These are phyloP conservation scores for Hedya salicella DNA, from an alignment of 2,888 invertebrate genomes.

Conservation along the genomic window DNA sequence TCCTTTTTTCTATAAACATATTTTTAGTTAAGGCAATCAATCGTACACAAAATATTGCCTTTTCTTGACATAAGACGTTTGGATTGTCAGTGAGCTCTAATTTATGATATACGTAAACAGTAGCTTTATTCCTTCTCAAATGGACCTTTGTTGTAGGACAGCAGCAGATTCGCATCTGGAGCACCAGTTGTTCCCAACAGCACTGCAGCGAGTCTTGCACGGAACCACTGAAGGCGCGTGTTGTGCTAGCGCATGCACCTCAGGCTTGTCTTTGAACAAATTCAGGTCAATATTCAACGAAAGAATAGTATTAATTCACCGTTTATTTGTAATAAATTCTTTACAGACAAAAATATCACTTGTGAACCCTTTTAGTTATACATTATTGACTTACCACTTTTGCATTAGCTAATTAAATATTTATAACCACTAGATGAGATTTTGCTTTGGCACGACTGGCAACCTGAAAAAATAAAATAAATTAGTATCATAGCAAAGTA, in stretches of 20 bases:
- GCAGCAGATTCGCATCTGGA: slow-evolving; percentile 59
- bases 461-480: slow-evolving; percentile 78
- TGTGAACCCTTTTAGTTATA: slow-evolving; percentile 76
- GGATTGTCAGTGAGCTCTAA: neutral
- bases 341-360: slow-evolving; percentile 69
- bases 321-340: slow-evolving; percentile 79
- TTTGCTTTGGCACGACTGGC: slow-evolving; percentile 52
- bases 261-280: slow-evolving; percentile 70
- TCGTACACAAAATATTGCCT: neutral
- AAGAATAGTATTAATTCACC: slow-evolving; percentile 71
- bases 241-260: slow-evolving; percentile 57
- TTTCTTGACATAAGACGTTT: neutral
- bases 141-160: slow-evolving; percentile 36
- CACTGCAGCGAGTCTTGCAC: slow-evolving; percentile 63
- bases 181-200: slow-evolving; percentile 61
- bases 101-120: slow-evolving; percentile 6
- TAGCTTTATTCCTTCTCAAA: slow-evolving; percentile 36
- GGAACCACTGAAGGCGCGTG: slow-evolving; percentile 61
- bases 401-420: slow-evolving; percentile 66
- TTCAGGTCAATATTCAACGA: slow-evolving; percentile 73
- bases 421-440: slow-evolving; percentile 57
- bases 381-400: slow-evolving; percentile 82
- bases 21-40: neutral
- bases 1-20: too few species aligned
- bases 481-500: slow-evolving; percentile 60